Base-by-base conservation (phyloP, 2,797 vertebrate genomes). In the Danio choprae region DNA sequence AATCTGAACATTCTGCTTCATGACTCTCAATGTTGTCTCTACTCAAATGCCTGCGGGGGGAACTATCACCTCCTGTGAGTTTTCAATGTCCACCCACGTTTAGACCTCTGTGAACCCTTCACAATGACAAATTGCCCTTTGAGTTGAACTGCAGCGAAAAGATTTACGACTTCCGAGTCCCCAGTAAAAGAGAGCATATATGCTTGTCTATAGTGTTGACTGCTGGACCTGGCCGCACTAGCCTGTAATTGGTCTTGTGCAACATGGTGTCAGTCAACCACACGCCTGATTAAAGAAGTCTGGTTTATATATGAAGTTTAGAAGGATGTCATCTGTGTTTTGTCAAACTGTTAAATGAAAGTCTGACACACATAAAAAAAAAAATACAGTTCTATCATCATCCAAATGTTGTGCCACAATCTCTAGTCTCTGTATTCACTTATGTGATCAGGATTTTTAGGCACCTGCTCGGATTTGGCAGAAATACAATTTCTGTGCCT, bases 191-290 rank as follows among this genome's bases (percentile, higher is more conserved):
- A 72, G 84, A 86, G 89, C 85, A 79, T 81, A 76, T 87, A 89
- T 89, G 88, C 86, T 84, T 79, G 83, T 87, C 83, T 83, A 83
- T 87, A 82, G 86, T 84, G 88, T 87, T 88, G 87, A 90, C 90
- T 91, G 90, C 85, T 86, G 59, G 79, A 48, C 62, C 81, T 92
- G 90, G 87, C 88, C 87, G 64, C 50, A 18, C 29, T 11, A 41
- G 82, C 79, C 86, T 88, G 77, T 75, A 92, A 90, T 93, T 85
- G 87, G 86, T 13, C 75, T 71, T 84, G 80, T 72, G 83, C 86
- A 86, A 89, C 86, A 83, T 88, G 84, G 84, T 90, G 89, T 89
- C 86, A 9, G 81, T 80, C 86, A 74, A 86, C 90, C 89, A 75
- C 87, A 84, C 71, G 15, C 79, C 84, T 82, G 79, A 75, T 87